Evolutionary conservation across 2,888 invertebrate species (phyloP), one percentile per base, ranked within the genome.

Genomic region (Drosophila incognita): DNA sequence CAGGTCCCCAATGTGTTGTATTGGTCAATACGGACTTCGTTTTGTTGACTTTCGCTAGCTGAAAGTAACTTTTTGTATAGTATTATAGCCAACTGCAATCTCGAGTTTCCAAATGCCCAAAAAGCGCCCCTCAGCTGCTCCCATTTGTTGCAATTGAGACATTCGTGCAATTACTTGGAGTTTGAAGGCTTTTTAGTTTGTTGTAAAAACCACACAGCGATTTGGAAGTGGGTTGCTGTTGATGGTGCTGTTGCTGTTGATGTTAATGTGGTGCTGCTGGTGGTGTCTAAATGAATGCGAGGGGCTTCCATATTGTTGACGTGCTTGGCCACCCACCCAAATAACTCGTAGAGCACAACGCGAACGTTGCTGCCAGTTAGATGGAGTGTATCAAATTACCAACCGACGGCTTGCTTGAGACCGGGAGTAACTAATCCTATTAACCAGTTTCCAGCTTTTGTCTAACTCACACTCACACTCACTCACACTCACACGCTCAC

Each of bases 361-460:
- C 42, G 42, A 49, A 46, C 49, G 29, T 59, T 76, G 69, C 66
- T 76, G 69, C 66, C 69, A 70, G 85, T 87, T 89, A 89, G 84
- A 89, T 89, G 78, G 78, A 74, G 77, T 89, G 83, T 86, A 87
- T 85, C 83, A 75, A 72, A 66, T 89, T 85, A 78, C 85, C 68
- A 52, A 40, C 57, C 46, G 51, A 59, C 54, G 31, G 0, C 10
- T 57, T 36, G 27, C 36, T 36, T 31, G 60, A 48, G 56, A 65
- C 58, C 11, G 27, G 51, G 51, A 52, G 48, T 29, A 49, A 60
- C 81, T 81, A 81, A 79, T 79, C 79, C 79, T 69, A 78, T 79
- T 79, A 79, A 62, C 58, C 79, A 69, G 65, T 61, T 69, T 38
- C 36, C 46, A 60, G 33, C 48, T 21, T 49, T 29, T 29, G 29